Base-by-base conservation (phyloP, 2,113 vertebrate genomes). In the Menidia beryllina region DNA sequence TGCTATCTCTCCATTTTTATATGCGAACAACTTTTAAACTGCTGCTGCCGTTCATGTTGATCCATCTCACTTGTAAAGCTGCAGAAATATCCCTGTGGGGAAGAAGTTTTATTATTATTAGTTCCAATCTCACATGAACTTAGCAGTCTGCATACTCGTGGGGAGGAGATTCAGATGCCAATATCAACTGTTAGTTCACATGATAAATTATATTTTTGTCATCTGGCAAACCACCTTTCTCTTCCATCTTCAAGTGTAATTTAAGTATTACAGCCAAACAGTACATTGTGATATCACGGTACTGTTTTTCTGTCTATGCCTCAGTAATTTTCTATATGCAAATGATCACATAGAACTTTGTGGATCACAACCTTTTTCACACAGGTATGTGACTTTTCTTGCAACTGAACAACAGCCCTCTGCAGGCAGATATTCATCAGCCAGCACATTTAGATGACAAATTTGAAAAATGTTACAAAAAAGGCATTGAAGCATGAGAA, bases 151-250 rank as follows among this genome's bases (percentile, higher is more conserved):
- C 60, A 70, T 2, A 19, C 26, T 73, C 26, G 50, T 3, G 2
- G 34, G n/a, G 57, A 68, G 56, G 30, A 30, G 30, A 8, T 70
- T 21, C 34, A 30, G 12, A 71, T 74, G 56, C 55, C 53, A 63
- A 39, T 50, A 54, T 73, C 21, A 70, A 57, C 55, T 64, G 48
- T 51, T 43, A 13, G 20, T 68, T 63, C 75, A 70, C 51, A 71
- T 43, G 41, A 53, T 65, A 69, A 66, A 66, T 74, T 36, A 9
- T 13, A 7, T 15, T 56, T 8, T 11, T 49, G 30, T 69, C 52
- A 50, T 14, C 36, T 58, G 47, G 61, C 51, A 27, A 76, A 49
- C 54, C 36, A n/a, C 4, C 47, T 7, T 49, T 20, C 30, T 71
- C 15, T 49, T 2, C n/a, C 30, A 27, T 64, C 26, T 65, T 13